Conservation (phyloP, 2,888 invertebrate genomes). For the Drosophila histrio region DNA sequence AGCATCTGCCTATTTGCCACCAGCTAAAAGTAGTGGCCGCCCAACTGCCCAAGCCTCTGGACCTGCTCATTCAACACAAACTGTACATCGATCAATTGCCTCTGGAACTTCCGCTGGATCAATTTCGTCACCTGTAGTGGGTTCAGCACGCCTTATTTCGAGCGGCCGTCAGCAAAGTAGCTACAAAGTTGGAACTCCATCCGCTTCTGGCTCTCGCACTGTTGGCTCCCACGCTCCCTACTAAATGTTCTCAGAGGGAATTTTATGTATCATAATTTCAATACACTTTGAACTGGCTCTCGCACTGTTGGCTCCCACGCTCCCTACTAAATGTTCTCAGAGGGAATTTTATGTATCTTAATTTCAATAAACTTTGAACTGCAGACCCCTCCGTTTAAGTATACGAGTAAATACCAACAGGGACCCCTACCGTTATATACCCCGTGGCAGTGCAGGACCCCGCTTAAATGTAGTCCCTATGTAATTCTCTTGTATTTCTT, state of each 20-base stretch:
- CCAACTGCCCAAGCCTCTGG: background rate
- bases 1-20: background rate
- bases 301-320: conserved; percentile 1
- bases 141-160: background rate
- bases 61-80: background rate
- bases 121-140: background rate
- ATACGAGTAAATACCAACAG: background rate
- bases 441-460: no score
- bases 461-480: no score
- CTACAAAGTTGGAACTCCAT: background rate
- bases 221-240: conserved; percentile 21
- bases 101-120: background rate
- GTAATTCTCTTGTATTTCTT: no score
- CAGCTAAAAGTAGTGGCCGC: background rate
- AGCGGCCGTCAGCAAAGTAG: background rate
- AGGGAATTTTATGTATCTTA: background rate
- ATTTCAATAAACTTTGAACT: background rate
- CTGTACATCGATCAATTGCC: background rate
- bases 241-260: conserved; percentile 8
- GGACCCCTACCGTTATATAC: no score
- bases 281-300: no score
- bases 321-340: conserved; percentile 26
- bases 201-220: background rate
- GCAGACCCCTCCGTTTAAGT: background rate
- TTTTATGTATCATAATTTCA: background rate